phyloP scores from a whole-genome alignment of 2,888 invertebrate genomes.

The Aphodius granarius region DNA sequence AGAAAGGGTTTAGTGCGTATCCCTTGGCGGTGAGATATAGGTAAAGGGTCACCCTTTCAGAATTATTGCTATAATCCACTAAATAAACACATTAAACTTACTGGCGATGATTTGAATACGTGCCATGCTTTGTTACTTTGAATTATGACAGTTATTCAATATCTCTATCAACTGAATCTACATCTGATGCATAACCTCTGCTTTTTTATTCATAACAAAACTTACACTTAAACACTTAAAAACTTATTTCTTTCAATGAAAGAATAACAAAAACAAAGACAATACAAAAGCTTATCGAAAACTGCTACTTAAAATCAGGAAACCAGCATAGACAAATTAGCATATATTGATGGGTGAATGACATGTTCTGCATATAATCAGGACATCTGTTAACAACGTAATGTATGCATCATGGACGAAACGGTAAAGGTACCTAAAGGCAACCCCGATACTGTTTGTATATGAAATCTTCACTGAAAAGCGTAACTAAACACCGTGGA shows the following conservation, averaged over 20 bases:
- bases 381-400: constrained; percentile 39
- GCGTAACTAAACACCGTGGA: constrained; percentile 37
- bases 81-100: constrained; percentile 30
- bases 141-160: neutral
- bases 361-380: constrained; percentile 33
- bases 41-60: constrained; percentile 10
- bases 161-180: neutral
- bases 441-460: neutral
- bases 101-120: constrained; percentile 32
- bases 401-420: constrained; percentile 29
- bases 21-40: neutral
- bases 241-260: too few relatives aligned
- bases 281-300: too few relatives aligned
- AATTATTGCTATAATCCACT: constrained; percentile 33
- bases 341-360: constrained; percentile 29
- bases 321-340: neutral
- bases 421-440: constrained; percentile 6
- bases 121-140: neutral
- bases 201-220: too few relatives aligned
- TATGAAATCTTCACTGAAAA: constrained; percentile 33
- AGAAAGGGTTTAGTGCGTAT: constrained; percentile 18
- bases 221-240: too few relatives aligned
- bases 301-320: neutral
- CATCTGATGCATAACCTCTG: too few relatives aligned
- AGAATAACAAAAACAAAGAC: too few relatives aligned